These are phyloP conservation scores for Hypomecis atomaria DNA, from an alignment of 2,888 invertebrate species.

Conservation along the genomic window DNA sequence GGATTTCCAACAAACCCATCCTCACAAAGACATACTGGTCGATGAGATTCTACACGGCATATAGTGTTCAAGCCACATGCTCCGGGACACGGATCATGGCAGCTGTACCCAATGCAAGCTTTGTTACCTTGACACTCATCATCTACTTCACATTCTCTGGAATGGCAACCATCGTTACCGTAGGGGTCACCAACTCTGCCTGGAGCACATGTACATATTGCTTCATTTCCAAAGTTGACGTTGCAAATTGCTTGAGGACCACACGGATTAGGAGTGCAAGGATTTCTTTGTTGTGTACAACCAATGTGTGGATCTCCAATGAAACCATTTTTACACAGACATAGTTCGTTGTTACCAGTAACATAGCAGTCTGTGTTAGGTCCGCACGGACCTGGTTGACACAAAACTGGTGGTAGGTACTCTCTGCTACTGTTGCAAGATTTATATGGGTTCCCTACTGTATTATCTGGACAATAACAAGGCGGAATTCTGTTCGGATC, in stretches of 20 bases:
- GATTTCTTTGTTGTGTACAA: slow-evolving; percentile 88
- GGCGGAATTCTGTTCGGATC: slow-evolving; percentile 91
- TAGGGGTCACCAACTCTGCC: slow-evolving; percentile 92
- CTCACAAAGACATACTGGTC: slow-evolving; percentile 91
- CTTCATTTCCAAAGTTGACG: slow-evolving; percentile 87
- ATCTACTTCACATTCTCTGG: slow-evolving; percentile 92
- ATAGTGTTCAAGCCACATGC: slow-evolving; percentile 90
- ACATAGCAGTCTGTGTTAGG: slow-evolving; percentile 93
- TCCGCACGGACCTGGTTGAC: slow-evolving; percentile 93
- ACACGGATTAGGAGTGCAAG: slow-evolving; percentile 92
- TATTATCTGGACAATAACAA: slow-evolving; percentile 94
- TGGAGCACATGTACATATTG: slow-evolving; percentile 89
- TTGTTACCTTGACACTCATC: slow-evolving; percentile 89
- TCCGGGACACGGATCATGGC: slow-evolving; percentile 92
- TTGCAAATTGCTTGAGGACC: slow-evolving; percentile 91
- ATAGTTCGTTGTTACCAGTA: slow-evolving; percentile 91
- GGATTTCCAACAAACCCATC: slow-evolving; percentile 91
- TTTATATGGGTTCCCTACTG: slow-evolving; percentile 93
- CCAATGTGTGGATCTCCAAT: slow-evolving; percentile 92
- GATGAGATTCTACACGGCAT: slow-evolving; percentile 91
- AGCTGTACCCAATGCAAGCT: slow-evolving; percentile 92
- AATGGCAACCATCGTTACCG: slow-evolving; percentile 88
- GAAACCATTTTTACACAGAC: slow-evolving; percentile 91
- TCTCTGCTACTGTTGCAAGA: slow-evolving; percentile 86
- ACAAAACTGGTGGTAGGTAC: slow-evolving; percentile 85